Base-by-base conservation (phyloP, 2,113 vertebrate species). In the Dolichotis patagonum region DNA sequence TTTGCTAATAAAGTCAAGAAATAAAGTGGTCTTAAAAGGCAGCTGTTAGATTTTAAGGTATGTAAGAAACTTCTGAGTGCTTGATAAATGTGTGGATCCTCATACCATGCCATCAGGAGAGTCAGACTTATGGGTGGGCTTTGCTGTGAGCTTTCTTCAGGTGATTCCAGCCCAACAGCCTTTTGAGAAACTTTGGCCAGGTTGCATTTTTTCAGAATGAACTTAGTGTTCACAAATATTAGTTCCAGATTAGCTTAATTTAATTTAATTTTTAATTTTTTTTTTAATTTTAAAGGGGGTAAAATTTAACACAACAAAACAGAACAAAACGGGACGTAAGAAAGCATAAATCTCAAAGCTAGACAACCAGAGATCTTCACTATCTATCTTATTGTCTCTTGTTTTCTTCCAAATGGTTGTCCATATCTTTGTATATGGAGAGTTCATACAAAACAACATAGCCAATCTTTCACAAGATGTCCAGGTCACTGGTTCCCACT, bases 151-250 rank as follows among this genome's bases (percentile, higher is more conserved):
- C 46, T 85, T 16, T 32, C 49, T 12, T 38, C 49, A 62, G 56
- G 20, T 60, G 52, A 49, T 83, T 65, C 62, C 19, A 16, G 46
- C 62, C 2, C 32, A 38, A 46, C 32, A 52, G 7, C n/a, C 58
- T 82, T 88, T 88, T 90, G 69, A 97, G 58, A 94, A 96, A 54
- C n/a, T 81, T 88, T 63, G 38, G 58, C 20, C 35, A 93, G 43
- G 24, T 96, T 38, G 12, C 28, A 46, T 22, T 82, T 83, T 32
- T 83, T 88, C 10, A 92, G 80, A 26, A 91, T 71, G 85, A 85
- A 71, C 35, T 96, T 28, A 54, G 28, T 91, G 75, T 52, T 91
- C 30, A 73, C 73, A 73, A 38, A 46, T 85, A 46, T 90, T 86
- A 90, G 77, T n/a, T 75, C 28, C 87, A 41, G 16, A 82, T 67